Evolutionary conservation across 2,797 vertebrate species (phyloP).

Genomic region (Morus bassanus): DNA sequence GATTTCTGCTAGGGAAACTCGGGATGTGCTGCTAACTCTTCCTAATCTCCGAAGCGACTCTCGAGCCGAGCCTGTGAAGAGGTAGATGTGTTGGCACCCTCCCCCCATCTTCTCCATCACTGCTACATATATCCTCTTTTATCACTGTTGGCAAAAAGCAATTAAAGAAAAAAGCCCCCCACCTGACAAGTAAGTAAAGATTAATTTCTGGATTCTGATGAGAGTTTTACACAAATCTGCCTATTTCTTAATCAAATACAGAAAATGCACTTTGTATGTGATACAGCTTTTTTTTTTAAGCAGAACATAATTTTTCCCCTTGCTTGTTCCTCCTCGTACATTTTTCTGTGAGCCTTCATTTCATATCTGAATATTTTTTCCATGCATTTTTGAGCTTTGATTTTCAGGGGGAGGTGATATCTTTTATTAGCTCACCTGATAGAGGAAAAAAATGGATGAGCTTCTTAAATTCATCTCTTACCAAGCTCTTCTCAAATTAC

Average conservation of each 20-base stretch:
- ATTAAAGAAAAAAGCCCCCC: background rate
- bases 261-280: background rate
- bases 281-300: background rate
- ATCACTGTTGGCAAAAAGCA: background rate
- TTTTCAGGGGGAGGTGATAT: background rate
- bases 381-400: background rate
- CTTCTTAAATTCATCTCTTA: background rate
- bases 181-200: background rate
- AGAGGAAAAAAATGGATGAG: background rate
- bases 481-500: background rate
- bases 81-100: background rate
- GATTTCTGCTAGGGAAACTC: background rate
- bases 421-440: background rate
- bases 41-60: background rate
- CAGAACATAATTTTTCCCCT: background rate
- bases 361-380: background rate
- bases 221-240: background rate
- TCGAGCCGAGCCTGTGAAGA: background rate
- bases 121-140: background rate
- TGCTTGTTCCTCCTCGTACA: background rate
- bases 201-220: background rate
- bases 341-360: background rate
- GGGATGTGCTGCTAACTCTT: background rate
- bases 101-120: background rate
- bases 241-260: background rate